Evolutionary conservation across 2,888 invertebrate genomes (phyloP), one percentile per base, ranked within the genome.

Genomic region (Aelia acuminata): DNA sequence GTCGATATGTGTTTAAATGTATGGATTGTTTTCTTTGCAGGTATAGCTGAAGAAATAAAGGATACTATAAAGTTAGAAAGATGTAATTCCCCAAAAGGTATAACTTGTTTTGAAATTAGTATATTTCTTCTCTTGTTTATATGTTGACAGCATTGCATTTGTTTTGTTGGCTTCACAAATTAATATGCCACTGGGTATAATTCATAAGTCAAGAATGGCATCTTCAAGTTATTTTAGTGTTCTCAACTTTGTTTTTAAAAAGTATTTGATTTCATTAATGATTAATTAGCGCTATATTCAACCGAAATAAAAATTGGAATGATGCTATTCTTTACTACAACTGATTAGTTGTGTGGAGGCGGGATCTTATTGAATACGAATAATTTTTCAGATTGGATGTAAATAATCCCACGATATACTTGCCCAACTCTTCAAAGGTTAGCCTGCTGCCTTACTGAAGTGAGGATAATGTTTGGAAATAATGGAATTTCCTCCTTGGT

Each of bases 301-400:
- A 26, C 3, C 11, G 13, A 26, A 57, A 26, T 57, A 13, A 57
- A n/a, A n/a, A n/a, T n/a, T 13, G 11, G 10, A 26, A 57, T 57
- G 26, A 26, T 57, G 57, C n/a, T 26, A 57, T 57, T 57, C 57
- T 57, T 57, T n/a, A 57, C 57, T 11, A 26, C 53, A n/a, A 53
- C 7, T n/a, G 26, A 26, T 57, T 2, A 26, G 57, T 26, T 2
- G 57, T 26, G 26, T 57, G 57, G 57, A 57, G 26, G 26, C 26
- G 26, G 57, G 57, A 26, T 11, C 26, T 57, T n/a, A 57, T 57
- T 57, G 57, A 57, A 57, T 57, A 26, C n/a, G 26, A 26, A 57
- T 57, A n/a, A 57, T 57, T 57, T 57, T 57, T 57, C 57, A 57
- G 57, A 26, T 57, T 57, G 26, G 57, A 57, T 57, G 57, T 57